Evolutionary conservation across 2,113 vertebrate species (phyloP).

Genomic region (Dissostichus mawsoni): DNA sequence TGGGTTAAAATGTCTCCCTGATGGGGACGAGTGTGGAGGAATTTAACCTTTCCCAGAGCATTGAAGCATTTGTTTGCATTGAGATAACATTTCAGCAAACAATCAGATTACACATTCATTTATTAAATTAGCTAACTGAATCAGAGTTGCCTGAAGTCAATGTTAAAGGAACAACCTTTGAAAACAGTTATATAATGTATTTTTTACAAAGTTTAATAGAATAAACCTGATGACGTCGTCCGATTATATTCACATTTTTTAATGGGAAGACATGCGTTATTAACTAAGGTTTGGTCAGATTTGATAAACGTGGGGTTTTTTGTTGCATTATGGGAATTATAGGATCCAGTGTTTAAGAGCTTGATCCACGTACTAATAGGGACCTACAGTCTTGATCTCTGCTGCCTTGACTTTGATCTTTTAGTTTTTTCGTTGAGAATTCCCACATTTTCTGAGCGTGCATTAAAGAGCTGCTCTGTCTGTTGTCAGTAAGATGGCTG

Average conservation of each 20-base stretch:
- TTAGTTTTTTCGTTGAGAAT: too few relatives aligned
- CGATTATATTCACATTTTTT: too few relatives aligned
- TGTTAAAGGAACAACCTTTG: neutral
- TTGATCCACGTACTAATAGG: neutral
- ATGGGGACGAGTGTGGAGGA: neutral
- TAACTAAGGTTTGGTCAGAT: too few relatives aligned
- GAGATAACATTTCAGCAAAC: neutral
- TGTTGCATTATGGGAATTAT: neutral
- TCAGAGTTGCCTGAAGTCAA: neutral
- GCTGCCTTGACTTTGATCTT: too few relatives aligned
- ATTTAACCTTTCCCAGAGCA: neutral
- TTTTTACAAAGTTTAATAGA: too few relatives aligned
- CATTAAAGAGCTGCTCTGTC: too few relatives aligned
- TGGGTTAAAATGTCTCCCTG: constrained; percentile 14
- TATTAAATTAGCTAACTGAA: neutral
- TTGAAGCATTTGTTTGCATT: neutral
- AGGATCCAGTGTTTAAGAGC: neutral
- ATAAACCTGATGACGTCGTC: too few relatives aligned
- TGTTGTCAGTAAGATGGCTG: too few relatives aligned
- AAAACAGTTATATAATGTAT: too few relatives aligned
- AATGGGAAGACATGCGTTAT: too few relatives aligned
- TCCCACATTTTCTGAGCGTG: too few relatives aligned
- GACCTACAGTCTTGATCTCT: neutral
- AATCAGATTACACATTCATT: neutral
- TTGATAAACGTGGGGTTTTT: neutral